Conservation (phyloP, 1,140 invertebrate species). For the Panulirus ornatus region DNA sequence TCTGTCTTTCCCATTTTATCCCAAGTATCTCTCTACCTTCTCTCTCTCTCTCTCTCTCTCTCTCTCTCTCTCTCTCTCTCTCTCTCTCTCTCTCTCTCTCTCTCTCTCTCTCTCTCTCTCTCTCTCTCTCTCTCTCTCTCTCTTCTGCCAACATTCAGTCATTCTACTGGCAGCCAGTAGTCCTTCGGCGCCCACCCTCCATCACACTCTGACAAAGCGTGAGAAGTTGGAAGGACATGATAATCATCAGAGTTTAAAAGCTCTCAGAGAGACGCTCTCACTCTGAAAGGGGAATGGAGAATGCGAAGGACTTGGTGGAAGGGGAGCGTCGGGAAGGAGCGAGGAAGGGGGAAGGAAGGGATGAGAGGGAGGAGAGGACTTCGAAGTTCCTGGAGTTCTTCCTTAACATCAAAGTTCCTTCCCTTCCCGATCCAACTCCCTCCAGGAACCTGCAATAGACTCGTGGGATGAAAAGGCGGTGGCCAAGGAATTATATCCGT, state of each 20-base stretch:
- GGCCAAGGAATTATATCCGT: conserved; percentile 28
- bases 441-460: background rate
- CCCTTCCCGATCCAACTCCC: no score
- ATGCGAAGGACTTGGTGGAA: background rate
- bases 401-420: no score
- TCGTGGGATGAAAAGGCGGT: conserved; percentile 9
- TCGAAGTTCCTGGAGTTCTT: no score
- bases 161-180: background rate
- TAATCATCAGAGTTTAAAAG: no score
- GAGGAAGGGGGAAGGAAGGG: background rate
- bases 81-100: no score
- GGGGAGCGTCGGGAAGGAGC: background rate
- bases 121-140: background rate
- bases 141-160: background rate
- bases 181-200: background rate
- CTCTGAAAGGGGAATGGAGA: background rate
- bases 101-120: no score
- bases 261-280: no score
- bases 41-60: background rate
- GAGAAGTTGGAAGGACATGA: no score
- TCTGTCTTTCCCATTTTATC: no score
- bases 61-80: no score
- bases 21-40: no score
- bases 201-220: background rate
- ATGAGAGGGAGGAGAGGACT: background rate